Evolutionary conservation across 2,888 invertebrate genomes (phyloP).

Genomic region (Drosophila anomalata): DNA sequence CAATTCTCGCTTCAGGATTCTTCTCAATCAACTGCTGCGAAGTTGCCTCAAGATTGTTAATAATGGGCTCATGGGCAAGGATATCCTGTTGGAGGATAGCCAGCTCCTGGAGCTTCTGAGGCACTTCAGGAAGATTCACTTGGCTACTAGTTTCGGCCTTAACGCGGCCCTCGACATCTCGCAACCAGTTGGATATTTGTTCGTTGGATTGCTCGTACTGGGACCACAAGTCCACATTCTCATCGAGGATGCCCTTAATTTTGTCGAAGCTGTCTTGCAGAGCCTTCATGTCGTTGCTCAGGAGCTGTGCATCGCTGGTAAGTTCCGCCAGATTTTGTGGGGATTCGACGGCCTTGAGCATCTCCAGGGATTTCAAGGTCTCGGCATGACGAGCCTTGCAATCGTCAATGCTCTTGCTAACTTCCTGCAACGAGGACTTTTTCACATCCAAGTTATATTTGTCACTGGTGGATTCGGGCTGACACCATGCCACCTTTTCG

Average conservation of each 20-base stretch:
- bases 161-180: slow-evolving; percentile 90
- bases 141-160: slow-evolving; percentile 90
- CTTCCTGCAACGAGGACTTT: slow-evolving; percentile 90
- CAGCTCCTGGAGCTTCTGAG: slow-evolving; percentile 89
- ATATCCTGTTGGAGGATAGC: slow-evolving; percentile 87
- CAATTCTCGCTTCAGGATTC: slow-evolving; percentile 92
- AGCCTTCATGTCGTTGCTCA: slow-evolving; percentile 89
- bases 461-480: slow-evolving; percentile 94
- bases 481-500: slow-evolving; percentile 96
- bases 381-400: slow-evolving; percentile 88
- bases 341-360: slow-evolving; percentile 90
- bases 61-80: slow-evolving; percentile 87
- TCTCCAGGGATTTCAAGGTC: slow-evolving; percentile 88
- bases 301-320: slow-evolving; percentile 88
- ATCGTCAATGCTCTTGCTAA: slow-evolving; percentile 89
- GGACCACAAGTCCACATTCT: slow-evolving; percentile 91
- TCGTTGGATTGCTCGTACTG: slow-evolving; percentile 92
- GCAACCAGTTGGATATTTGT: slow-evolving; percentile 90
- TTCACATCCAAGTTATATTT: slow-evolving; percentile 97
- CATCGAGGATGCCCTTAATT: slow-evolving; percentile 88
- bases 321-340: slow-evolving; percentile 88
- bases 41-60: slow-evolving; percentile 88
- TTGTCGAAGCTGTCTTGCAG: slow-evolving; percentile 88
- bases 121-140: slow-evolving; percentile 88
- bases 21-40: slow-evolving; percentile 90